These are phyloP conservation scores for Vanessa atalanta DNA, from an alignment of 1,140 invertebrate species.

Conservation along the genomic window DNA sequence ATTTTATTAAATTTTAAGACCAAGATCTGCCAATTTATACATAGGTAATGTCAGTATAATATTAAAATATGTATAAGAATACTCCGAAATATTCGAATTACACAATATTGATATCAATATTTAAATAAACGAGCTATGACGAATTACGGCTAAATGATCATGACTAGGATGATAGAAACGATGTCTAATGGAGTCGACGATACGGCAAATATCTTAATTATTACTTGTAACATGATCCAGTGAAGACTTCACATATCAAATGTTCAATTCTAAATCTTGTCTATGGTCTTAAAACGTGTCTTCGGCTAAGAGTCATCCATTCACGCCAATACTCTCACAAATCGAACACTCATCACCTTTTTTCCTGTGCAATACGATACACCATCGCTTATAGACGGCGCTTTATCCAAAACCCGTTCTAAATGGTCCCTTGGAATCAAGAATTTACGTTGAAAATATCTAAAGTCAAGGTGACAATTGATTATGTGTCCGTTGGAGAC, in stretches of 20 bases:
- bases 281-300: constrained; percentile 55
- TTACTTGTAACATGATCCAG: constrained; percentile 59
- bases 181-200: constrained; percentile 22
- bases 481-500: constrained; percentile 68
- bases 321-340: constrained; percentile 62
- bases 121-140: neutral
- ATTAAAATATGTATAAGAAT: neutral
- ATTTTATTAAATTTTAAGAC: no score
- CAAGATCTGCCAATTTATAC: no score
- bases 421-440: constrained; percentile 62
- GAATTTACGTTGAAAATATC: constrained; percentile 65
- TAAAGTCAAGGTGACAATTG: constrained; percentile 75
- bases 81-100: neutral
- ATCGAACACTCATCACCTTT: constrained; percentile 75
- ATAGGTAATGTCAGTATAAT: neutral
- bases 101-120: no score
- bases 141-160: constrained; percentile 28
- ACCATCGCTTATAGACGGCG: constrained; percentile 67
- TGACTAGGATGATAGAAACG: constrained; percentile 30
- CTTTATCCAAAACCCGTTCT: constrained; percentile 70
- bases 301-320: constrained; percentile 55
- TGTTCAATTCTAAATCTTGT: constrained; percentile 61
- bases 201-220: constrained; percentile 63
- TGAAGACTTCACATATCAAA: constrained; percentile 46
- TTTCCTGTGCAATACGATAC: constrained; percentile 76